Conservation (phyloP, 2,797 vertebrate genomes). For the Petrocephalus schoutedeni region DNA sequence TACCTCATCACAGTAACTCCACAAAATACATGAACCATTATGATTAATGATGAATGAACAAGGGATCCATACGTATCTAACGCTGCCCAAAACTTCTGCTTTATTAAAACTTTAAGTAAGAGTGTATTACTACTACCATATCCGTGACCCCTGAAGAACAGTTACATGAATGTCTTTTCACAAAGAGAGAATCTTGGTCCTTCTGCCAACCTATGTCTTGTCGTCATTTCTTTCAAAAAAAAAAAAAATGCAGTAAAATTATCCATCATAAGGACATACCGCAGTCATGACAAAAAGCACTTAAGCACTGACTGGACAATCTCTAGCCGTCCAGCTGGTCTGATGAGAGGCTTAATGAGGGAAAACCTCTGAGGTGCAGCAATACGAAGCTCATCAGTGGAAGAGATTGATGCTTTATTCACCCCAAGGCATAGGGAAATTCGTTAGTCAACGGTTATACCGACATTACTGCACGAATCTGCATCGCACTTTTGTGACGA, state of each 20-base stretch:
- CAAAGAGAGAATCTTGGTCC: neutral
- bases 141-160: neutral
- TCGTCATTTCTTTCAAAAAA: neutral
- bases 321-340: neutral
- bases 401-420: neutral
- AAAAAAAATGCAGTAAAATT: neutral
- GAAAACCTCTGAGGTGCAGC: neutral
- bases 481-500: neutral
- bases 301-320: neutral
- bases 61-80: neutral
- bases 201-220: neutral
- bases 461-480: neutral
- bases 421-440: neutral
- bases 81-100: neutral
- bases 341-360: neutral
- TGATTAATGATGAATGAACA: neutral
- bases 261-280: neutral
- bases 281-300: neutral
- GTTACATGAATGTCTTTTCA: neutral
- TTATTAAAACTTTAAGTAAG: neutral
- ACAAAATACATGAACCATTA: neutral
- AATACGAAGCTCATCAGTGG: neutral
- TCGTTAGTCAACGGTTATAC: neutral
- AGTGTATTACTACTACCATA: neutral
- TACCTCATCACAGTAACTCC: neutral